These are phyloP conservation scores for Thysanoteuthis rhombus DNA, from an alignment of 2,888 invertebrate genomes.

Conservation along the genomic window DNA sequence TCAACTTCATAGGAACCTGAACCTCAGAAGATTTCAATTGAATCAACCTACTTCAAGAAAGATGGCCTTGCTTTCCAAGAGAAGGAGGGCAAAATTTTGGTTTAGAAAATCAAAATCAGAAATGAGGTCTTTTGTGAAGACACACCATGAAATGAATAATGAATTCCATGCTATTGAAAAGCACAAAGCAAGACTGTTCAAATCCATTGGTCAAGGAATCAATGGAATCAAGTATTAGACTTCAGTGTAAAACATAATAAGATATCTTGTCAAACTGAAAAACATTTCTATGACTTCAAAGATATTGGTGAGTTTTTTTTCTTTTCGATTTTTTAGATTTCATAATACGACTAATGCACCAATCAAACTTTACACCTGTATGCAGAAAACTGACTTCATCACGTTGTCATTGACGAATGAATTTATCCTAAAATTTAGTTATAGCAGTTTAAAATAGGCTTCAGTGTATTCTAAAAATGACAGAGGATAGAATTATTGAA, in stretches of 20 bases:
- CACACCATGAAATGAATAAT: neutral
- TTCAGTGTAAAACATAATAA: neutral
- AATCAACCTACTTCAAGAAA: neutral
- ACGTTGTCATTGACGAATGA: too few species aligned
- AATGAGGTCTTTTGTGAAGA: neutral
- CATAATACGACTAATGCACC: neutral
- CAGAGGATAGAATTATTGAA: too few species aligned
- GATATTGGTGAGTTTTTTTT: neutral
- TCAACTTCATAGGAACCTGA: neutral
- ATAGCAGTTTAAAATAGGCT: too few species aligned
- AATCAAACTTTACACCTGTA: too few species aligned
- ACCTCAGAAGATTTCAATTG: neutral
- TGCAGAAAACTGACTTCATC: too few species aligned
- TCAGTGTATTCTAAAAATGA: too few species aligned
- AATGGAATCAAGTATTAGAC: neutral
- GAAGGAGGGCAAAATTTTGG: neutral
- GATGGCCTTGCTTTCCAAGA: neutral
- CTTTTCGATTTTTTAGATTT: neutral
- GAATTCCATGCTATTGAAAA: constrained; percentile 12
- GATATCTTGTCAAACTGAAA: neutral
- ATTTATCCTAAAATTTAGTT: too few species aligned
- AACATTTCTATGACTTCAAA: neutral
- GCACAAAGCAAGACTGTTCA: neutral
- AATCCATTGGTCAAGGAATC: neutral
- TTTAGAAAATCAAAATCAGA: neutral